phyloP scores from a whole-genome alignment of 2,797 vertebrate genomes.

The Geotrypetes seraphini region DNA sequence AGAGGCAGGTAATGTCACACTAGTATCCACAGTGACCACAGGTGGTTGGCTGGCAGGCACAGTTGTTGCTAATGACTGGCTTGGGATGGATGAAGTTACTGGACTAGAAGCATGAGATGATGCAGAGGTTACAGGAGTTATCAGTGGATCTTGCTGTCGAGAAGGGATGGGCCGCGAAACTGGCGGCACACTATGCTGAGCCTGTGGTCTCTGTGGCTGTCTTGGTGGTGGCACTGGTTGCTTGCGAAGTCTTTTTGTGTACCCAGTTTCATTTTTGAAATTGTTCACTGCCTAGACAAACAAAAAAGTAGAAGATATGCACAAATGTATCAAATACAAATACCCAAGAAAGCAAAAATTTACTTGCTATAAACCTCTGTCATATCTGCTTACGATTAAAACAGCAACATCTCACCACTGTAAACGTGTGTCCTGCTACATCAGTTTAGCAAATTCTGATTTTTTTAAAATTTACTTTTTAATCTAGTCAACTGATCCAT shows the following conservation, averaged over 20 bases:
- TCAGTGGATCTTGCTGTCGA: constrained; percentile 77
- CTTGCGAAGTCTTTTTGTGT: constrained; percentile 58
- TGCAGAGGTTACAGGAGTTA: constrained; percentile 52
- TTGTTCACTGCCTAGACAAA: constrained; percentile 80
- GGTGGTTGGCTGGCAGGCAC: constrained; percentile 42
- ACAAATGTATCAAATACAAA: too few relatives aligned
- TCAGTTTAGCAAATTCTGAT: too few relatives aligned
- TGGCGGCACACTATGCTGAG: constrained; percentile 54
- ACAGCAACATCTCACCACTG: too few relatives aligned
- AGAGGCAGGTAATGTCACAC: constrained; percentile 48
- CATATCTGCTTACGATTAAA: too few relatives aligned
- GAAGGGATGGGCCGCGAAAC: constrained; percentile 48
- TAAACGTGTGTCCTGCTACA: too few relatives aligned
- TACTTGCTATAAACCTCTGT: too few relatives aligned
- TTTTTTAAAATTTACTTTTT: too few relatives aligned
- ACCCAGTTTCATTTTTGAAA: constrained; percentile 82
- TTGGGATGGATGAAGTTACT: constrained; percentile 26
- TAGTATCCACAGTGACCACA: constrained; percentile 43
- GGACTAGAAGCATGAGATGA: constrained; percentile 40
- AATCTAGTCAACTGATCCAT: too few relatives aligned
- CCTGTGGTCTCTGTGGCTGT: constrained; percentile 29
- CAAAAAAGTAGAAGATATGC: constrained; percentile 2
- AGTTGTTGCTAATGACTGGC: constrained; percentile 33
- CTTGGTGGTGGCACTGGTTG: constrained; percentile 41
- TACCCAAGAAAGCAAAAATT: too few relatives aligned